A percentile compares a stretch with the other conserved stretches of the same genome.
phyloP scores from a whole-genome alignment of 2,797 vertebrate species.

The Centropyge bicolor region DNA sequence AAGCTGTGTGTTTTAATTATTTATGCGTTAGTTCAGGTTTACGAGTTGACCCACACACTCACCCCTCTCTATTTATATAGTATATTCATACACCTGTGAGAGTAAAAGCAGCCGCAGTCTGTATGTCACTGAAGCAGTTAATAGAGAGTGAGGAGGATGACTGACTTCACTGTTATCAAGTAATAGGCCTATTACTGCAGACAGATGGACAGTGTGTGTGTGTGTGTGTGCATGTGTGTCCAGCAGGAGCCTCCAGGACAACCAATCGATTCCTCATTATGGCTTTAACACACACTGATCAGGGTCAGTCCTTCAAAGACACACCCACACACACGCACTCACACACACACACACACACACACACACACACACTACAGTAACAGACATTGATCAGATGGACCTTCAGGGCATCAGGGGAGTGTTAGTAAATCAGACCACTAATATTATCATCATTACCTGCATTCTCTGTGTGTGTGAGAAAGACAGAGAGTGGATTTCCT shows the following conservation, averaged over 20 bases:
- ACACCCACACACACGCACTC: constrained; percentile 11
- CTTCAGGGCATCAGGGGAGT: constrained; percentile 62
- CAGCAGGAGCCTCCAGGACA: constrained; percentile 61
- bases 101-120: constrained; percentile 17
- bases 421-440: constrained; percentile 66
- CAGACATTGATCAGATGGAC: constrained; percentile 76
- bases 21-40: background rate
- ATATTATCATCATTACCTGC: constrained; percentile 69
- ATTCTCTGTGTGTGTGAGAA: constrained; percentile 8
- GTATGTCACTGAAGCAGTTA: constrained; percentile 54
- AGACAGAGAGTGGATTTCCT: constrained; percentile 2
- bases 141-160: constrained; percentile 60
- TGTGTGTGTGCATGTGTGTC: constrained; percentile 31
- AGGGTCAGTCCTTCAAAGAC: constrained; percentile 71
- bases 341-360: constrained; percentile 21
- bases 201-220: constrained; percentile 51
- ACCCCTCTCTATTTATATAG: background rate
- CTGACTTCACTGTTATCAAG: constrained; percentile 69
- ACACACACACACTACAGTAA: constrained; percentile 61
- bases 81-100: constrained; percentile 5
- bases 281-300: constrained; percentile 83
- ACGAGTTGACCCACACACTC: constrained; percentile 4
- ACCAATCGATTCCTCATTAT: constrained; percentile 82
- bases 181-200: constrained; percentile 68
- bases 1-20: background rate